Base-by-base conservation (phyloP, 1,140 invertebrate species). In the Drosophila fuyamai region DNA sequence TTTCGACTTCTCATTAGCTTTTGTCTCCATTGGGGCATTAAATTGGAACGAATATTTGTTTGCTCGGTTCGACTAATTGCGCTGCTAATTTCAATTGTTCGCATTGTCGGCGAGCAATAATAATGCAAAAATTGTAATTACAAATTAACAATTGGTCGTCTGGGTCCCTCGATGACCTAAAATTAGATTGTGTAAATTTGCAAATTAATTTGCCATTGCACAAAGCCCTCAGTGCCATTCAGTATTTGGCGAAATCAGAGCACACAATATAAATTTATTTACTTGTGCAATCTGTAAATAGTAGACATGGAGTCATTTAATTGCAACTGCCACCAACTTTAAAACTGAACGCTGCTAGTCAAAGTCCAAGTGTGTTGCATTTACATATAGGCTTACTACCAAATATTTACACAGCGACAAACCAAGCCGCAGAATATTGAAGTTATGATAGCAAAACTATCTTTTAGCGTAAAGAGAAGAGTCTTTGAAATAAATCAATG, bases 21-120 rank as follows among this genome's bases (percentile, higher is more conserved):
- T 70, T 89, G 66, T 88, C 81, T 79, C 72, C 60, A 44, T 62
- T 59, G 55, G 41, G 53, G 60, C 62, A 35, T 67, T 36, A 36
- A 73, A 56, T 56, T 43, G 44, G 32, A 47, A 46, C 13, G 48
- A 48, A 61, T 65, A 53, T 44, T 65, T 59, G 58, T 72, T 84
- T 68, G 50, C 63, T 66, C 55, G 56, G 72, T 73, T 82, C 78
- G 81, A 89, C 76, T 89, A 89, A 89, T 89, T 89, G 80, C 84
- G 63, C 73, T 78, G 80, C 84, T 89, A 89, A 89, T 89, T 89
- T 89, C 84, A 83, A 89, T 89, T 89, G 84, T 88, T 89, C 71
- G 68, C 67, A 77, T 76, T 72, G 78, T 76, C 73, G 73, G 59
- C 77, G 72, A 16, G 48, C 66, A 78, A 81, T 81, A 86, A 89